phyloP scores from a whole-genome alignment of 2,888 invertebrate species.

The Smittia sp. region DNA sequence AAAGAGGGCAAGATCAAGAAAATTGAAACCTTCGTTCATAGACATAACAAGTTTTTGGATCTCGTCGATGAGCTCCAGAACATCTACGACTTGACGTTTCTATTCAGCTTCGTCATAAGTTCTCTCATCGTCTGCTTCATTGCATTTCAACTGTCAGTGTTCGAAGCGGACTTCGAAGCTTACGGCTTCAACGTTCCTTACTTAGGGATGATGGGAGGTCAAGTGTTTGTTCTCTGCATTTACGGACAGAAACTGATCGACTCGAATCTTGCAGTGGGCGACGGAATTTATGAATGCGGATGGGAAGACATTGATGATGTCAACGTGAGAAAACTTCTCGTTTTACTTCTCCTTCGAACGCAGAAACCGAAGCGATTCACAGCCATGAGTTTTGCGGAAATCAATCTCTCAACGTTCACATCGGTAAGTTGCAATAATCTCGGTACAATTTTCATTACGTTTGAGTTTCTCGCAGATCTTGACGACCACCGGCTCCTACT shows the following conservation, averaged over 20 bases:
- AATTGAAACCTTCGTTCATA: not conserved
- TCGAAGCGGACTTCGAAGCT: not conserved
- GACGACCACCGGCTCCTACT: not conserved
- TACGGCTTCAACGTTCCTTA: not conserved
- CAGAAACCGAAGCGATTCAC: not conserved
- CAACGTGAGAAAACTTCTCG: not conserved
- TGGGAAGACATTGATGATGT: not conserved
- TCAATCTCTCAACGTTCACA: not conserved
- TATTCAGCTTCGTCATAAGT: not conserved
- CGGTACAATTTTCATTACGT: not conserved
- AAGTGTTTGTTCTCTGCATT: not conserved
- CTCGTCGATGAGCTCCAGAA: not conserved
- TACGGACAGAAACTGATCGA: not conserved
- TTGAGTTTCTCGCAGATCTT: not conserved
- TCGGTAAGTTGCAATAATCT: not conserved
- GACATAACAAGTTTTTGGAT: not conserved
- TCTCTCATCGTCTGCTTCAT: not conserved
- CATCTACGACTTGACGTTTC: not conserved
- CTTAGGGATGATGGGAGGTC: not conserved
- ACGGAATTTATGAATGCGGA: not conserved
- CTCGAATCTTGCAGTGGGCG: not conserved
- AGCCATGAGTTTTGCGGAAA: not conserved
- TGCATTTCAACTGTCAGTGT: not conserved
- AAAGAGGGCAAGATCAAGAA: not conserved
- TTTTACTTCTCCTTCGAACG: not conserved